Conservation (phyloP, 2,888 invertebrate genomes). For the Agonopterix alstromeriana region DNA sequence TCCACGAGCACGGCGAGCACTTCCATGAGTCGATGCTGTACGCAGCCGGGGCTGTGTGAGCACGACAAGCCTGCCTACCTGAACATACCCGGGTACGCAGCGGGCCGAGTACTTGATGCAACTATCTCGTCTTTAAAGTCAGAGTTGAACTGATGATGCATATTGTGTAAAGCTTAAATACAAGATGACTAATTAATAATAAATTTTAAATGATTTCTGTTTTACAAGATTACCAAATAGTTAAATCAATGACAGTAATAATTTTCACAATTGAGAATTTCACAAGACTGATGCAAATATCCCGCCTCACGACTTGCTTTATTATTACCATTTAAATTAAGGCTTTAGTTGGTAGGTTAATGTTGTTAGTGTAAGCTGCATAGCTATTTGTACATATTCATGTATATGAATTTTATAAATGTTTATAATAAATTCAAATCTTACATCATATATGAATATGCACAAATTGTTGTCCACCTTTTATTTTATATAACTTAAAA, state of each 20-base stretch:
- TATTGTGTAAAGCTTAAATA: slow-evolving; percentile 16
- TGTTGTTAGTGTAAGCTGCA: slow-evolving; percentile 46
- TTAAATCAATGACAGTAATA: slow-evolving; percentile 62
- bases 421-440: neutral
- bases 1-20: slow-evolving; percentile 22
- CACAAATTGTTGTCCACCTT: slow-evolving; percentile 44
- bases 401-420: neutral
- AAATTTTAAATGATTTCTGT: slow-evolving; percentile 42
- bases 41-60: slow-evolving; percentile 68
- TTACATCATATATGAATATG: slow-evolving; percentile 32
- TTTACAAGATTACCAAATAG: slow-evolving; percentile 71
- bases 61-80: slow-evolving; percentile 73
- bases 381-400: slow-evolving; percentile 50
- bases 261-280: slow-evolving; percentile 73
- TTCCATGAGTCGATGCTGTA: slow-evolving; percentile 57
- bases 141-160: slow-evolving; percentile 68
- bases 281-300: slow-evolving; percentile 78
- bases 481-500: slow-evolving; percentile 35
- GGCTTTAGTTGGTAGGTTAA: slow-evolving; percentile 61
- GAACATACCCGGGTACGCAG: slow-evolving; percentile 70
- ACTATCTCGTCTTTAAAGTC: slow-evolving; percentile 67
- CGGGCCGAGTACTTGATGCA: slow-evolving; percentile 64
- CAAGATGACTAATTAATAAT: slow-evolving; percentile 6
- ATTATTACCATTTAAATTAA: slow-evolving; percentile 75
- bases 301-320: slow-evolving; percentile 78